These are phyloP conservation scores for Sebastes trivittatus DNA, from an alignment of 2,797 vertebrate genomes.

Conservation along the genomic window DNA sequence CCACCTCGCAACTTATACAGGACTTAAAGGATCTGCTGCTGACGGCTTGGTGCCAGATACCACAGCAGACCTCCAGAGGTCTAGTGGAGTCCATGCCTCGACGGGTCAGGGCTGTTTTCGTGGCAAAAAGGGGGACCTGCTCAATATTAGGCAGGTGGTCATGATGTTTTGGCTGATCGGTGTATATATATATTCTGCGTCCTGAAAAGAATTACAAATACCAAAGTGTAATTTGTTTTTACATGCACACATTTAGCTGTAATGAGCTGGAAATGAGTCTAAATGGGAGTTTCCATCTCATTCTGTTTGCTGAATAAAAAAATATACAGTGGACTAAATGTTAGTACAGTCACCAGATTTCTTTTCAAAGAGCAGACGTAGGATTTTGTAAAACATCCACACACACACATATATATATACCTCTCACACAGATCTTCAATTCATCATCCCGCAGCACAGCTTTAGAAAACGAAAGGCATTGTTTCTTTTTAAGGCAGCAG, in stretches of 20 bases:
- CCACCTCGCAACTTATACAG: no score
- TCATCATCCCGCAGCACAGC: neutral
- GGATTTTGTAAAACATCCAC: neutral
- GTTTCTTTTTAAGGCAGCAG: constrained; percentile 1
- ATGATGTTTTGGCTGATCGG: no score
- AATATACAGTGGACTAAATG: neutral
- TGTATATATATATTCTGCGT: neutral
- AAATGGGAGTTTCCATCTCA: neutral
- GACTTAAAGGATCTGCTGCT: no score
- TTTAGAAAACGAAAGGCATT: neutral
- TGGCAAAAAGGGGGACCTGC: no score
- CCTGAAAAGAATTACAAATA: neutral
- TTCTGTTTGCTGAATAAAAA: neutral
- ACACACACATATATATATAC: neutral
- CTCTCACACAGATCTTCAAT: neutral
- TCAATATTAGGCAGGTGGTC: no score
- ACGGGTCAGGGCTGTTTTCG: no score
- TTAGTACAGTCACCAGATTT: neutral
- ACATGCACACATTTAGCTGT: neutral
- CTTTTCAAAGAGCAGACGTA: neutral
- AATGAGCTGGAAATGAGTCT: neutral
- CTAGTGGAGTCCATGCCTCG: no score
- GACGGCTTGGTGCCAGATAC: no score
- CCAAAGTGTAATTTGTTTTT: neutral
- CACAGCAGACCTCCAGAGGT: no score